Evolutionary conservation across 2,113 vertebrate species (phyloP).

Genomic region (Theropithecus gelada): DNA sequence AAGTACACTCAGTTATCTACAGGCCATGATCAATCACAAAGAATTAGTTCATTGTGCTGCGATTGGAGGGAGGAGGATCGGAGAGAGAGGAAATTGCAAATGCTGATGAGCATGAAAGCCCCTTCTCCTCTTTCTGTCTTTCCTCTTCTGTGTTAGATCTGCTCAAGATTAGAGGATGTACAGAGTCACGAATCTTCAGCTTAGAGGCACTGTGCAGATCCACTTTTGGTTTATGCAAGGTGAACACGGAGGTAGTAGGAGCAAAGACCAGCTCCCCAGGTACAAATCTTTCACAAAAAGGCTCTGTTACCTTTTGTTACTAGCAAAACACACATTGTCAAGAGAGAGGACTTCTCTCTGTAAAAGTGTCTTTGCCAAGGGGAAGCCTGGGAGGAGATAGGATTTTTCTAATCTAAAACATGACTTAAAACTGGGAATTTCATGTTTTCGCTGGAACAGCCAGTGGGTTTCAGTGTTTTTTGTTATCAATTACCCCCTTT

Average conservation of each 20-base stretch:
- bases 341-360: not conserved
- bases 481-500: conserved; percentile 5
- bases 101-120: conserved; percentile 54
- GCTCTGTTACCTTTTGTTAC: not conserved
- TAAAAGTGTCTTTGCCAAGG: not conserved
- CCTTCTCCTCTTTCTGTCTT: conserved; percentile 46
- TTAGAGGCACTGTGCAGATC: not conserved
- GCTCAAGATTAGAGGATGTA: conserved; percentile 6
- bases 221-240: not conserved
- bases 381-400: not conserved
- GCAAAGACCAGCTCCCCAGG: not conserved
- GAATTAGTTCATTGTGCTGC: conserved; percentile 60
- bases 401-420: not conserved
- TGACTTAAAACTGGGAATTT: not conserved
- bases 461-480: conserved; percentile 8
- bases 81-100: conserved; percentile 74
- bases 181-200: not conserved
- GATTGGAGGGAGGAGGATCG: conserved; percentile 6
- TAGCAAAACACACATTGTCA: not conserved
- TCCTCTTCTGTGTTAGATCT: conserved; percentile 39
- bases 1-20: conserved; percentile 44
- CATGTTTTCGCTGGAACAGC: not conserved
- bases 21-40: conserved; percentile 64
- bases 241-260: not conserved
- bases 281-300: conserved; percentile 25